A percentile compares a stretch with the other conserved stretches of the same genome.
phyloP scores from a whole-genome alignment of 2,888 invertebrate species.

The Drosophila affinis region DNA sequence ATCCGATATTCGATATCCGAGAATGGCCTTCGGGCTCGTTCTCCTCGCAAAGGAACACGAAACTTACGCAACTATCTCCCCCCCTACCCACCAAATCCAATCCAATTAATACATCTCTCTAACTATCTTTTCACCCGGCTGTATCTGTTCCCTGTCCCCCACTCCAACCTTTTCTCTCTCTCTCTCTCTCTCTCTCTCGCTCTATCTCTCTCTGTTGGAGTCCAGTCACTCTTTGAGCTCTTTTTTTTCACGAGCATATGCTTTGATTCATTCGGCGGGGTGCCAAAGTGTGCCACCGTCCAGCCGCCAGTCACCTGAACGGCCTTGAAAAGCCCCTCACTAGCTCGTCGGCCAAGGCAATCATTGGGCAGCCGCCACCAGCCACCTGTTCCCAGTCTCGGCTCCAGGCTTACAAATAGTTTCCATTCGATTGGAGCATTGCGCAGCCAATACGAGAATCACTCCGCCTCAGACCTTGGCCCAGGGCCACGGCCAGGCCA shows the following conservation, averaged over 20 bases:
- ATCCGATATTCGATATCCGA: not conserved
- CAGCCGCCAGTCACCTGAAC: slow-evolving; percentile 1
- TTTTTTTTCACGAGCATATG: not conserved
- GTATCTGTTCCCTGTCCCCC: slow-evolving; percentile 3
- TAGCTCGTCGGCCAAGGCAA: not conserved
- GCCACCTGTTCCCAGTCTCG: not conserved
- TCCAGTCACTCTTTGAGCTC: not conserved
- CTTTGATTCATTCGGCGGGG: not conserved
- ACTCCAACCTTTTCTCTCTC: not conserved
- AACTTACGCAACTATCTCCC: slow-evolving; percentile 33
- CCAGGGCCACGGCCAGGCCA: no score
- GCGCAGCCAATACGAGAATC: not conserved
- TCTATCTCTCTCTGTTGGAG: slow-evolving; percentile 6
- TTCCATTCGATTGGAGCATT: not conserved
- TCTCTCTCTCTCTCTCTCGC: slow-evolving; percentile 17
- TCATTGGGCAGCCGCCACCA: not conserved
- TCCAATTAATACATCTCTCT: not conserved
- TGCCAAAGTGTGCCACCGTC: no score
- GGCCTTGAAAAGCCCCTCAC: no score
- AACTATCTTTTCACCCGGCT: not conserved
- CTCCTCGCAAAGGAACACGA: slow-evolving; percentile 53
- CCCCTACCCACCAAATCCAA: not conserved
- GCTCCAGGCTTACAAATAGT: slow-evolving; percentile 6
- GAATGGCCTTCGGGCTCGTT: slow-evolving; percentile 52
- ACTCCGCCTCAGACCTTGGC: not conserved